A percentile compares a stretch with the other conserved stretches of the same genome.
These are phyloP conservation scores for Alitta virens DNA, from an alignment of 2,888 invertebrate species.

Conservation along the genomic window DNA sequence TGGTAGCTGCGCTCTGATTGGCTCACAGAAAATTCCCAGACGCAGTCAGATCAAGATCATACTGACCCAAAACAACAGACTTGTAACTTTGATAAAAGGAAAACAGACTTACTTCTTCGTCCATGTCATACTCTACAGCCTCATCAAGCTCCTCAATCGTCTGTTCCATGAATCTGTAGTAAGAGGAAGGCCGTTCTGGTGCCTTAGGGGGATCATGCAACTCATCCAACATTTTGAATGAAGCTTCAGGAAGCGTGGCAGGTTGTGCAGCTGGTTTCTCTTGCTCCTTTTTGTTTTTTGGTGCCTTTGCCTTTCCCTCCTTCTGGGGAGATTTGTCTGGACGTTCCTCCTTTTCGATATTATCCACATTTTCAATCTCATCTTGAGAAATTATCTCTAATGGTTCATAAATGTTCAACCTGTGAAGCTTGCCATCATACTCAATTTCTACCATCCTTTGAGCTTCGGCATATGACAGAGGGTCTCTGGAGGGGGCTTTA, in stretches of 20 bases:
- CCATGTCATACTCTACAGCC: conserved; percentile 92
- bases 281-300: conserved; percentile 9
- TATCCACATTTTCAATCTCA: conserved; percentile 52
- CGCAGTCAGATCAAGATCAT: too few species aligned
- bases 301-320: conserved; percentile 13
- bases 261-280: conserved; percentile 3
- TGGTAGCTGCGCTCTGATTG: too few species aligned
- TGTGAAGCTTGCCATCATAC: conserved; percentile 75
- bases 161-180: conserved; percentile 81
- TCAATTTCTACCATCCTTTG: conserved; percentile 85
- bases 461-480: conserved; percentile 78
- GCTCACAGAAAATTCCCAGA: too few species aligned
- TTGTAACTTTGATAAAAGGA: too few species aligned
- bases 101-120: conserved; percentile 71
- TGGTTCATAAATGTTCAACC: conserved; percentile 61
- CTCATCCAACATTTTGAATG: conserved; percentile 69
- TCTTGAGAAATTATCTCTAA: conserved; percentile 57
- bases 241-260: conserved; percentile 69
- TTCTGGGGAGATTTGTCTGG: conserved; percentile 42
- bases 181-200: conserved; percentile 80
- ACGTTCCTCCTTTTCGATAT: conserved; percentile 53
- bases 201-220: conserved; percentile 77
- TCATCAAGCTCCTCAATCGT: conserved; percentile 92
- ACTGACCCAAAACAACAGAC: too few species aligned
- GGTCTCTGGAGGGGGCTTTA: conserved; percentile 62